phyloP scores from a whole-genome alignment of 2,113 vertebrate species.

The Oplegnathus fasciatus region DNA sequence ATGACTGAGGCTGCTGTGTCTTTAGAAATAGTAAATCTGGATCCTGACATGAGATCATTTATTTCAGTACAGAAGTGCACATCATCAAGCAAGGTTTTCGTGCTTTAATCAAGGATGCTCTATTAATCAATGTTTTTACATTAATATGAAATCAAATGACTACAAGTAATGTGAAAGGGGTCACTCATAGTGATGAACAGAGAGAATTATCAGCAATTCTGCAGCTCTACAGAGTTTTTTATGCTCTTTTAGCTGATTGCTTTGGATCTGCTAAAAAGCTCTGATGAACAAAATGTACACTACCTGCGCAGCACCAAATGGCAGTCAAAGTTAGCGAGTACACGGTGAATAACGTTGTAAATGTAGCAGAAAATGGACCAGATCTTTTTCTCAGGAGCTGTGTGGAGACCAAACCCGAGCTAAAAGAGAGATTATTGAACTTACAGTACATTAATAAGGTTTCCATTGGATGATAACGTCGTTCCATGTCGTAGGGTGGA shows the following conservation, averaged over 20 bases:
- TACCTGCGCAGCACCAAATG: neutral
- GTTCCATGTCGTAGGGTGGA: too few relatives aligned
- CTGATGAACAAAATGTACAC: neutral
- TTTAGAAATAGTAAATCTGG: slow-evolving; percentile 4
- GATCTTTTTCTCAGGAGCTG: too few relatives aligned
- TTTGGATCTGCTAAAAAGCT: neutral
- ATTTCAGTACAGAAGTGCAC: neutral
- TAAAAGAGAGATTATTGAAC: too few relatives aligned
- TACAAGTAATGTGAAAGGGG: neutral
- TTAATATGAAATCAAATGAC: slow-evolving; percentile 30
- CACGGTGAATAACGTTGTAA: too few relatives aligned
- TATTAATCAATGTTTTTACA: slow-evolving; percentile 9
- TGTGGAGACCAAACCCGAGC: too few relatives aligned
- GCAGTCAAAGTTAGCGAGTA: neutral
- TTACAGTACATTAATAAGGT: too few relatives aligned
- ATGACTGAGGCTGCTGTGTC: neutral
- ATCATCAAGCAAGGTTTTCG: slow-evolving; percentile 10
- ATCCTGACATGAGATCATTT: neutral
- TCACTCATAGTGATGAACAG: neutral
- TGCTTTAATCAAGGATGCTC: slow-evolving; percentile 8
- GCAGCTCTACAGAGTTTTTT: neutral
- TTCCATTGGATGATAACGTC: too few relatives aligned
- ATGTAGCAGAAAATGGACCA: too few relatives aligned
- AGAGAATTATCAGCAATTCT: too few relatives aligned
- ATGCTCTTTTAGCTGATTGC: neutral